A percentile compares a stretch with the other conserved stretches of the same genome.
These are phyloP conservation scores for Characodon lateralis DNA, from an alignment of 2,797 vertebrate genomes.

Conservation along the genomic window DNA sequence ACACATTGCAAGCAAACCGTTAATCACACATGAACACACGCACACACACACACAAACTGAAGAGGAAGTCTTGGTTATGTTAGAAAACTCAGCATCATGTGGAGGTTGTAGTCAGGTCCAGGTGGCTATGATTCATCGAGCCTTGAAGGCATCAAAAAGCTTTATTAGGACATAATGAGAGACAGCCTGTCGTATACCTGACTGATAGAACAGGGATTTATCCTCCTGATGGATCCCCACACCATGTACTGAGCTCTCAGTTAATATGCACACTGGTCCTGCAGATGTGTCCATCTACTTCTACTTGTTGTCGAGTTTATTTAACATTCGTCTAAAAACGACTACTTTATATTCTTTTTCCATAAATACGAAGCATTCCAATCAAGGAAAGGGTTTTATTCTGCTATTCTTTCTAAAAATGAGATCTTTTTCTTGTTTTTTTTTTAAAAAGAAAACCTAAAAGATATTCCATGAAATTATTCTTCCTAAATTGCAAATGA, in stretches of 20 bases:
- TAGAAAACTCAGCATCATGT: slow-evolving; percentile 1
- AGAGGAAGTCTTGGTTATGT: not conserved
- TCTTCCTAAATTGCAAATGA: not conserved
- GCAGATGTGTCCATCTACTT: not conserved
- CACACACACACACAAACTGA: not conserved
- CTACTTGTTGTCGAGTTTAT: not conserved
- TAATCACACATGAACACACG: not conserved
- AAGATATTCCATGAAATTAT: not conserved
- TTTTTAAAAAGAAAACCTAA: not conserved
- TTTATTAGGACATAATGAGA: slow-evolving; percentile 13
- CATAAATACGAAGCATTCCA: no score
- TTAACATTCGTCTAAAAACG: slow-evolving; percentile 35
- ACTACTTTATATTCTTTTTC: not conserved
- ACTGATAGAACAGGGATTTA: not conserved
- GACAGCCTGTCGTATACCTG: slow-evolving; percentile 3
- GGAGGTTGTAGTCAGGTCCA: slow-evolving; percentile 14
- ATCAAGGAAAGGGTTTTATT: not conserved
- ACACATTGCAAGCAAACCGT: slow-evolving; percentile 24
- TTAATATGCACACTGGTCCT: not conserved
- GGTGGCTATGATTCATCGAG: slow-evolving; percentile 14
- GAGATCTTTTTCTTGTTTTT: not conserved
- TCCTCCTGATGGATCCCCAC: not conserved
- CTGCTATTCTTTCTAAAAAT: not conserved
- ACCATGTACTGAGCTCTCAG: not conserved
- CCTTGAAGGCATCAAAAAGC: slow-evolving; percentile 18